Evolutionary conservation across 2,888 invertebrate genomes (phyloP), one percentile per base, ranked within the genome.

Genomic region (Diaperis boleti): DNA sequence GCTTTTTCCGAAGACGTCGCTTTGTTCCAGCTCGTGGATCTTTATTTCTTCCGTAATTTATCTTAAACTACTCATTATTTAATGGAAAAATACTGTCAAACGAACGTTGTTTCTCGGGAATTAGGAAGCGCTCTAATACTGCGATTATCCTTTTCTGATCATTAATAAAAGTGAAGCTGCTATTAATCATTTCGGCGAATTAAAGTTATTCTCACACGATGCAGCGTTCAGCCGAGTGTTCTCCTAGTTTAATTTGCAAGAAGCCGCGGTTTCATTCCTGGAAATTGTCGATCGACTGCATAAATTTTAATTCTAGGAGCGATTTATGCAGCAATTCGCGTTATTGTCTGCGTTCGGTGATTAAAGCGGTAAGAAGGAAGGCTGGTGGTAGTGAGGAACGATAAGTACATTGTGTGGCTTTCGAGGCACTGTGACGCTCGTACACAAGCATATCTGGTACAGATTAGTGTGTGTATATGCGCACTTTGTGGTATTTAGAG

Each of bases 261-360:
- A 10, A 29, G 35, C 33, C 15, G 14, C 17, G 33, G 55, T 15
- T 42, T 55, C n/a, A 44, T 44, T 41, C 35, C 37, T 55, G 10
- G 42, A 57, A 55, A 44, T 55, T 55, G 55, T 18, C 54, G 26
- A 42, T 44, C 33, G 11, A 33, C 33, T 20, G 55, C 55, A 55
- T 55, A 55, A 55, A 55, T 55, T 55, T 55, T 45, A 22, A 45
- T 45, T 45, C 45, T 17, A 14, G 47, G 37, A 45, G 45, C 37
- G 37, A 45, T 57, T 57, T 57, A 57, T 37, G 14, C 45, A 7
- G 33, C 37, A 37, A 52, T 15, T 52, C 52, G 31, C 14, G 55
- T 55, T 44, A 55, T 55, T 55, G 44, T 44, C 44, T 14, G 22
- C 14, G 18, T 41, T 37, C 39, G 18, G 44, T 57, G 55, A 44